Conservation (phyloP, 2,113 vertebrate genomes). For the Bambusicola thoracicus region DNA sequence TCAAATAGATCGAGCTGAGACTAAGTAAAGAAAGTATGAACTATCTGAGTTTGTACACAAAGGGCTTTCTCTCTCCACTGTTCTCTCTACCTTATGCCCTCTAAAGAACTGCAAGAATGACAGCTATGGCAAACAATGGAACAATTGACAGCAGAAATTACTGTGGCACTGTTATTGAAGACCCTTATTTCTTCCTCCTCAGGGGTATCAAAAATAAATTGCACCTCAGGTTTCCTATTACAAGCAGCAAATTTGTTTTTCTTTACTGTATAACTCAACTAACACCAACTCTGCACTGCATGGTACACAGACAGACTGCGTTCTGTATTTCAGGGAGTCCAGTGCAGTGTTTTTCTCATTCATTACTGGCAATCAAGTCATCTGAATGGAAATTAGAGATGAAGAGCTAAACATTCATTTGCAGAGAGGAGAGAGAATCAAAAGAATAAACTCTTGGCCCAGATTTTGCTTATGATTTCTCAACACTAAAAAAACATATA, state of each 20-base stretch:
- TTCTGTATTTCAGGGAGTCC: constrained; percentile 15
- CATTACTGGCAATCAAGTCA: constrained; percentile 45
- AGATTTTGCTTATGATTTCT: not conserved
- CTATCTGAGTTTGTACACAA: not conserved
- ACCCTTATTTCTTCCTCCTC: not conserved
- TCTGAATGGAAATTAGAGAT: constrained; percentile 54
- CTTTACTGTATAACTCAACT: not conserved
- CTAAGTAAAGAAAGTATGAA: not conserved
- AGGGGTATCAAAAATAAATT: not conserved
- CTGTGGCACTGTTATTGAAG: not conserved
- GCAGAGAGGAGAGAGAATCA: constrained; percentile 14
- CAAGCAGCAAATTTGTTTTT: not conserved
- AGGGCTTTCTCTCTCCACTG: not conserved
- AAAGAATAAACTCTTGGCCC: not conserved
- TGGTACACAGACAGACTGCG: not conserved
- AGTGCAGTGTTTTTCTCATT: constrained; percentile 33
- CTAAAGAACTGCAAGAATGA: not conserved
- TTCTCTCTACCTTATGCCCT: not conserved
- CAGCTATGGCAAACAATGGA: not conserved
- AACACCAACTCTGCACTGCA: not conserved
- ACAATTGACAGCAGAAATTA: not conserved
- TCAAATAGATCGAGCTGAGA: not conserved
- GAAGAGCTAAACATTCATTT: constrained; percentile 52
- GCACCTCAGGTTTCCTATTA: not conserved
- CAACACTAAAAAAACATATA: not conserved